Conservation (phyloP, 1,140 invertebrate genomes). For the Adoxophyes honmai region DNA sequence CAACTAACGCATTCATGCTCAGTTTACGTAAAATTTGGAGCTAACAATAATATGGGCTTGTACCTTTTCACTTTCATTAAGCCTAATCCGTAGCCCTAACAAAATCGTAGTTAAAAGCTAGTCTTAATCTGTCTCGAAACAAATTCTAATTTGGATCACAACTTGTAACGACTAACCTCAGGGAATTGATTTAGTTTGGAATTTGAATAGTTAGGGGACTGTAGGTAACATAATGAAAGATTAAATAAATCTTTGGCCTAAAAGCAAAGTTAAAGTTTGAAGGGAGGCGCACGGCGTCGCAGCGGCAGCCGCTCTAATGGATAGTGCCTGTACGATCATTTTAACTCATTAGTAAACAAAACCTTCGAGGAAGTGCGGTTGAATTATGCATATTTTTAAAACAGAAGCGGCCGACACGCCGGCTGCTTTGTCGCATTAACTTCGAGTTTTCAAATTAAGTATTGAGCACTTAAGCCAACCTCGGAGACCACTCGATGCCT, state of each 20-base stretch:
- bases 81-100: background rate
- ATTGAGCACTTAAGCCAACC: slow-evolving; percentile 27
- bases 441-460: slow-evolving; percentile 13
- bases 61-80: too few species aligned
- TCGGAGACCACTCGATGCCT: slow-evolving; percentile 20
- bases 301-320: slow-evolving; percentile 19
- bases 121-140: background rate
- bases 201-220: slow-evolving; percentile 8
- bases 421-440: slow-evolving; percentile 3
- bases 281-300: slow-evolving; percentile 19
- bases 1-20: too few species aligned
- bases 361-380: slow-evolving; percentile 2
- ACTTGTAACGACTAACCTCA: background rate
- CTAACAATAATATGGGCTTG: too few species aligned
- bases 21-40: too few species aligned
- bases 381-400: background rate
- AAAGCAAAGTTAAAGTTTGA: slow-evolving; percentile 36
- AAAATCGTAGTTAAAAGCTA: background rate
- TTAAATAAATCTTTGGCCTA: slow-evolving; percentile 23
- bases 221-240: slow-evolving; percentile 13
- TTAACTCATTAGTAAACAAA: slow-evolving; percentile 19
- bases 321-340: slow-evolving; percentile 14
- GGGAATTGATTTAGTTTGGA: background rate
- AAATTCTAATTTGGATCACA: background rate
- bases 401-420: background rate